phyloP scores from a whole-genome alignment of 2,888 invertebrate genomes.

The Physocephala rufipes region DNA sequence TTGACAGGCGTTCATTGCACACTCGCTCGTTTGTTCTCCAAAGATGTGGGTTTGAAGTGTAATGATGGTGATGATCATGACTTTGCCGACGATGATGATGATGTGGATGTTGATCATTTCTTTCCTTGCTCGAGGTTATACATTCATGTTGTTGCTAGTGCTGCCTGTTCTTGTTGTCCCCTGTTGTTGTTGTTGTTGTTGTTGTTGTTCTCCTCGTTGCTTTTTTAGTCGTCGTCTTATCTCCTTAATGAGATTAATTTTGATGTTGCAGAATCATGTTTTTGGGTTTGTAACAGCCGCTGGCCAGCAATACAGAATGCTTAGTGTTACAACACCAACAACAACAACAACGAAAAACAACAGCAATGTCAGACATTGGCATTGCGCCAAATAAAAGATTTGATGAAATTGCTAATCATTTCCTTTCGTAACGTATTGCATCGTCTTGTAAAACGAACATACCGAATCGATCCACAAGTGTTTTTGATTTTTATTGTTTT shows the following conservation, averaged over 20 bases:
- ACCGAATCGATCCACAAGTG: no score
- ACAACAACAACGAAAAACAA: neutral
- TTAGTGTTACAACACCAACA: neutral
- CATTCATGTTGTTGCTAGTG: neutral
- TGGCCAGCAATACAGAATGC: neutral
- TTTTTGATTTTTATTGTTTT: no score
- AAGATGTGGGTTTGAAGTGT: no score
- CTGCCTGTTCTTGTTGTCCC: neutral
- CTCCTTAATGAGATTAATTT: neutral
- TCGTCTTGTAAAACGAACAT: no score
- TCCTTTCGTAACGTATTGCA: neutral
- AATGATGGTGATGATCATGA: neutral
- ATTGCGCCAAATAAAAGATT: slow-evolving; percentile 10
- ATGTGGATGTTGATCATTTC: neutral
- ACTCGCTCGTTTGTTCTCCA: neutral
- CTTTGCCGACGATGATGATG: neutral
- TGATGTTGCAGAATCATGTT: slow-evolving; percentile 15
- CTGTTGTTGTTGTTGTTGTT: neutral
- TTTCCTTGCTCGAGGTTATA: neutral
- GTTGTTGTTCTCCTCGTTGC: neutral
- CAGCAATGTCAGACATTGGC: slow-evolving; percentile 10
- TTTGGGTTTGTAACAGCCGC: neutral
- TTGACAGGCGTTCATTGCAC: neutral
- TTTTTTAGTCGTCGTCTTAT: neutral
- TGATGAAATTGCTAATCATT: slow-evolving; percentile 1